Base-by-base conservation (phyloP, 2,113 vertebrate species). In the Coptodon bakossiorum region DNA sequence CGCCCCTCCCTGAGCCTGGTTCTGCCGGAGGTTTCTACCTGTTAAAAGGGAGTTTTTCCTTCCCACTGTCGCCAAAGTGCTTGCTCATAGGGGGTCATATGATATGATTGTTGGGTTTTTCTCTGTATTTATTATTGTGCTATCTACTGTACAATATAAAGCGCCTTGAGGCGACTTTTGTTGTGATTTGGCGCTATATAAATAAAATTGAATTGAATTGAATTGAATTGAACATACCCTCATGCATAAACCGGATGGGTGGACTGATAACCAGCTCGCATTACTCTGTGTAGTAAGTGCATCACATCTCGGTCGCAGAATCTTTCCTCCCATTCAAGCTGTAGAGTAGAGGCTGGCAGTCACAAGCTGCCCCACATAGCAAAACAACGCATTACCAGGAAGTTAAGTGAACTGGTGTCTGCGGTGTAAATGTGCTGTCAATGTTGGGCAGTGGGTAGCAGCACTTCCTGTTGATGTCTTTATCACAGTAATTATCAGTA, bases 381-480 rank as follows among this genome's bases (percentile, higher is more conserved):
- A 84, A 22, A 86, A 54, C 81, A 90, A 66, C 87, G 73, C 24
- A 85, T 85, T 80, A 85, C 71, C 68, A 89, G 81, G 78, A 93
- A 92, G 89, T 84, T 61, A 31, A 81, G 83, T 17, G 36, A 85
- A 63, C 68, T 50, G 13, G 31, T 3, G 76, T n/a, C 80, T 93
- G 86, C 5, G n/a, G 84, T 83, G 24, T 80, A 22, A 22, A 76
- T 5, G 8, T 63, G 50, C 50, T 66, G 31, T 59, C 78, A 87
- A 57, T 90, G 80, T 87, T 83, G 85, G 76, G 22, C 76, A 87
- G 57, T 91, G 80, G 81, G 89, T 82, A 87, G 86, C 50, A 83
- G 71, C 10, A 40, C 84, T 88, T 92, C 91, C 92, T 93, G 92
- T 92, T 85, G 73, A 88, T 80, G 87, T 80, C 63, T n/a, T 61